These are phyloP conservation scores for Menidia menidia DNA, from an alignment of 2,797 vertebrate genomes.

Conservation along the genomic window DNA sequence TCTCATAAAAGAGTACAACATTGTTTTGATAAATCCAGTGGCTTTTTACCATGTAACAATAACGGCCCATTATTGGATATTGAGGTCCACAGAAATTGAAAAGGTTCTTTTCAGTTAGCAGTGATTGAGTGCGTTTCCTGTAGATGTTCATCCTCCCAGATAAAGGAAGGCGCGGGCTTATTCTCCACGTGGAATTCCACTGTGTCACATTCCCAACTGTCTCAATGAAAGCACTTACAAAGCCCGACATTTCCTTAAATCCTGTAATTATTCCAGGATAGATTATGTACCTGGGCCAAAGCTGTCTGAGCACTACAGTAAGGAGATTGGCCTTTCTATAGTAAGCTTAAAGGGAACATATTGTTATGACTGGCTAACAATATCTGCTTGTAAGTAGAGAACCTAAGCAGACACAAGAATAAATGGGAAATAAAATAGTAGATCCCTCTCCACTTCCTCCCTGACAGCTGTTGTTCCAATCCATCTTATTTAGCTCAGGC, in stretches of 20 bases:
- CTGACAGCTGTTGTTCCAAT: conserved; percentile 36
- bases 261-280: conserved; percentile 83
- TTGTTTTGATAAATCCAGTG: too few species aligned
- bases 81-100: too few species aligned
- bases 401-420: conserved; percentile 70
- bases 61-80: too few species aligned
- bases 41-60: too few species aligned
- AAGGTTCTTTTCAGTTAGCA: too few species aligned
- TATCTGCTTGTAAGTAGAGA: conserved; percentile 74
- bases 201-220: conserved; percentile 79
- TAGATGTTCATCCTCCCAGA: conserved; percentile 21
- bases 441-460: conserved; percentile 22
- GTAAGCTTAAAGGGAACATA: conserved; percentile 83
- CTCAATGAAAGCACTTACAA: conserved; percentile 83
- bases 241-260: conserved; percentile 82
- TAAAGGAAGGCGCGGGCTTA: conserved; percentile 44
- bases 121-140: too few species aligned
- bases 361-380: conserved; percentile 80
- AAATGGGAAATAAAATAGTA: conserved; percentile 58
- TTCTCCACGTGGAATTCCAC: conserved; percentile 65
- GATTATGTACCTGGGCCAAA: conserved; percentile 80
- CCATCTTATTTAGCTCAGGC: conserved; percentile 50
- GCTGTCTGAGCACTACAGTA: conserved; percentile 77
- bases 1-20: too few species aligned
- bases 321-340: conserved; percentile 79